Base-by-base conservation (phyloP, 2,113 vertebrate genomes). In the Ciconia stormi region DNA sequence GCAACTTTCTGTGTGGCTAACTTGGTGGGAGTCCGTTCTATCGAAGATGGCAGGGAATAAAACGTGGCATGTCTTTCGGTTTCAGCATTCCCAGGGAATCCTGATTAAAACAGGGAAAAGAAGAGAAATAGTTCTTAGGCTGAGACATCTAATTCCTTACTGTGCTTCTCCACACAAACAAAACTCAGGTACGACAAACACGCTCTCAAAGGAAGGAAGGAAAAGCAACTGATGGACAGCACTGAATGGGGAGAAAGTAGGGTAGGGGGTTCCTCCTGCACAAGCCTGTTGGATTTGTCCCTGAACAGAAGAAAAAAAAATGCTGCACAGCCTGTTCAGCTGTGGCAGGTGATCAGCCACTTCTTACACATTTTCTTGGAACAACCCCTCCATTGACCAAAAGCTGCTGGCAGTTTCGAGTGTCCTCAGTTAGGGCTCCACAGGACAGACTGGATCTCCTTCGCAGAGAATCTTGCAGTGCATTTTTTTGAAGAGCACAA, bases 1-100 rank as follows among this genome's bases (percentile, higher is more conserved):
- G 98, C 97, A 87, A 99, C 98, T 97, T 99, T 99, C 95, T 99
- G 99, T 40, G 98, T 63, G 97, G 98, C 98, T 86, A 99, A 98
- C 94, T 99, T 99, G 76, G 99, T 99, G 56, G 99, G 99, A 78
- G 99, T 99, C 95, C 99, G 98, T 86, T 99, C 99, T 98, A 99
- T 93, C 12, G 99, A 98, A 62, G 99, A 98, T 7, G 98, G 92
- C 78, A 98, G 98, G 84, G 98, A 96, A 82, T 98, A 98, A 97
- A 98, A 98, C 15, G 98, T 90, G 49, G 98, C 96, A 92, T 98
- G 97, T 93, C 98, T 98, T 72, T 98, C 98, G 6, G 89, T 82
- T 95, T 99, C 99, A 50, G 97, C 92, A 97, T 97, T 99, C 93
- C 98, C 82, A 85, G 98, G 73, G 80, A 98, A 98, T 97, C 98